phyloP scores from a whole-genome alignment of 2,113 vertebrate genomes.

The Pomatorhinus ruficollis region DNA sequence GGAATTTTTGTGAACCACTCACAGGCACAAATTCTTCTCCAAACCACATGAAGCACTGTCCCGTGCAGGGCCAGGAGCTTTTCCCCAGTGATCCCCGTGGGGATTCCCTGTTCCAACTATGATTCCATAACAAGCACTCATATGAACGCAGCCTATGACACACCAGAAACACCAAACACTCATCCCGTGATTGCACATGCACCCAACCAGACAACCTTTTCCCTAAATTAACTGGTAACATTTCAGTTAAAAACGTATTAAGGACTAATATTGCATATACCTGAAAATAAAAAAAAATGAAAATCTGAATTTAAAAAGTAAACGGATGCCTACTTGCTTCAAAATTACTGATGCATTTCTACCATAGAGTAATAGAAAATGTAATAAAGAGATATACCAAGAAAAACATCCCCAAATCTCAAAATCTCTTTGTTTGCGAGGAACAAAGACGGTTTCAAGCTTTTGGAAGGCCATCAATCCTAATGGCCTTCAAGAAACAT shows the following conservation, averaged over 20 bases:
- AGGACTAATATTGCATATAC: neutral
- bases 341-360: neutral
- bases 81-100: neutral
- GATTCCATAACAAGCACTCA: neutral
- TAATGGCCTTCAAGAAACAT: neutral
- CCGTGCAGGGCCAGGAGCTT: neutral
- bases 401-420: neutral
- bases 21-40: neutral
- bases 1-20: neutral
- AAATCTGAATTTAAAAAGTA: neutral
- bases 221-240: neutral
- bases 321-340: neutral
- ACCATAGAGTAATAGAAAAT: neutral
- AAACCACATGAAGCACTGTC: neutral
- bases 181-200: neutral
- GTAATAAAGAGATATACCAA: neutral
- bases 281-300: neutral
- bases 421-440: neutral
- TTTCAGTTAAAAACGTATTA: neutral
- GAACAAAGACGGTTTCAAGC: neutral
- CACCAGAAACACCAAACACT: neutral
- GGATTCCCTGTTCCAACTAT: neutral
- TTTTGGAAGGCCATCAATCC: neutral
- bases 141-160: neutral
- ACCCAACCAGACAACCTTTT: neutral